Evolutionary conservation across 2,888 invertebrate genomes (phyloP), one percentile per base, ranked within the genome.

Genomic region (Heteropelma amictum): DNA sequence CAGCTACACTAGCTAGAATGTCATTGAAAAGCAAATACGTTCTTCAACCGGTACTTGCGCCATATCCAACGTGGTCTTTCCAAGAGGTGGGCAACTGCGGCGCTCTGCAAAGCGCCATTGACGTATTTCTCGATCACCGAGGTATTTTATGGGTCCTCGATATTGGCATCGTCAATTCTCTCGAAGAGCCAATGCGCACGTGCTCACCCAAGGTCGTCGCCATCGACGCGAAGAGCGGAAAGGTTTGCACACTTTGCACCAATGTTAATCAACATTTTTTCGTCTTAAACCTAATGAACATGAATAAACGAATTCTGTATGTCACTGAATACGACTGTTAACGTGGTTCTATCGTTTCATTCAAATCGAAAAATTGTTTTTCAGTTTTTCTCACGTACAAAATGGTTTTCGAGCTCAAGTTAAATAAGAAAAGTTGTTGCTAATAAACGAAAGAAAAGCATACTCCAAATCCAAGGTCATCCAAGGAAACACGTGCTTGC

Each of bases 51-150:
- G 88, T 88, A 81, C 90, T 92, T 80, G 90, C 90, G 79, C 93
- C 94, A 14, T 93, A 92, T 90, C 93, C 93, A 65, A 92, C 91
- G 87, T 93, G 94, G 93, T 91, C 91, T 72, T 90, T 92, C 83
- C 94, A 95, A 89, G 94, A 94, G 89, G 93, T 93, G 89, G 93
- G 92, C 42, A 92, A 92, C 87, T 93, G 93, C 84, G 91, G 91
- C 82, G 94, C 93, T 77, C 89, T 93, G 72, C 94, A 95, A 89
- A 94, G 93, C 83, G 94, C 92, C 64, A 92, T 93, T 77, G 93
- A 94, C 88, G 89, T 93, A 82, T 92, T 91, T 82, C 85, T 93
- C 76, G 93, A 93, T 90, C 90, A 90, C 64, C 90, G 90, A 86
- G 91, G 92, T 60, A 89, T 91, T 19, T 87, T 93, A 1, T 93